Evolutionary conservation across 2,888 invertebrate genomes (phyloP).

Genomic region (Hydropsyche betteni): DNA sequence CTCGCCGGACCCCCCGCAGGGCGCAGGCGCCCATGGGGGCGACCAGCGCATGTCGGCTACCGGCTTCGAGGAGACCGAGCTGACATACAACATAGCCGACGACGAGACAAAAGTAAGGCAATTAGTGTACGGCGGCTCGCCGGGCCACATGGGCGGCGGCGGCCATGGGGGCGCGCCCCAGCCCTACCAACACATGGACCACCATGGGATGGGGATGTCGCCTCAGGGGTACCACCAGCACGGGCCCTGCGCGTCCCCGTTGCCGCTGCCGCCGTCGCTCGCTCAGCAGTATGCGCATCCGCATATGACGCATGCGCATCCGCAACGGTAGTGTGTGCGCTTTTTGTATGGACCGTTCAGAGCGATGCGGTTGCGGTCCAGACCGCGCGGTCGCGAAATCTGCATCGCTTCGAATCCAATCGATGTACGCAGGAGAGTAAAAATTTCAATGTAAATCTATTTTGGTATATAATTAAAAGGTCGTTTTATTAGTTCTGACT

Average conservation of each 20-base stretch:
- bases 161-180: slow-evolving; percentile 73
- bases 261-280: slow-evolving; percentile 68
- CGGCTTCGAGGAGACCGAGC: slow-evolving; percentile 98
- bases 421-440: too few species aligned
- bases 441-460: too few species aligned
- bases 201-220: slow-evolving; percentile 70
- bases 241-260: slow-evolving; percentile 79
- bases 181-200: slow-evolving; percentile 71
- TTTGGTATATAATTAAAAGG: too few species aligned
- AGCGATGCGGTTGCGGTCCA: not conserved
- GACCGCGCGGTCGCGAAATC: not conserved
- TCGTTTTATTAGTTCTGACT: too few species aligned
- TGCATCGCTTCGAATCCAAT: too few species aligned
- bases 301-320: slow-evolving; percentile 76
- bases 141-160: slow-evolving; percentile 69
- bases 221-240: slow-evolving; percentile 80
- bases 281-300: slow-evolving; percentile 71
- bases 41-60: slow-evolving; percentile 98
- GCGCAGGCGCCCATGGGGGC: slow-evolving; percentile 76
- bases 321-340: slow-evolving; percentile 76
- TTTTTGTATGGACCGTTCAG: not conserved
- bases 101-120: slow-evolving; percentile 98
- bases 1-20: slow-evolving; percentile 89
- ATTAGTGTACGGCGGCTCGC: slow-evolving; percentile 85
- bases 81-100: slow-evolving; percentile 95